A percentile compares a stretch with the other conserved stretches of the same genome.
phyloP scores from a whole-genome alignment of 2,888 invertebrate genomes.

The Nemoura dubitans region DNA sequence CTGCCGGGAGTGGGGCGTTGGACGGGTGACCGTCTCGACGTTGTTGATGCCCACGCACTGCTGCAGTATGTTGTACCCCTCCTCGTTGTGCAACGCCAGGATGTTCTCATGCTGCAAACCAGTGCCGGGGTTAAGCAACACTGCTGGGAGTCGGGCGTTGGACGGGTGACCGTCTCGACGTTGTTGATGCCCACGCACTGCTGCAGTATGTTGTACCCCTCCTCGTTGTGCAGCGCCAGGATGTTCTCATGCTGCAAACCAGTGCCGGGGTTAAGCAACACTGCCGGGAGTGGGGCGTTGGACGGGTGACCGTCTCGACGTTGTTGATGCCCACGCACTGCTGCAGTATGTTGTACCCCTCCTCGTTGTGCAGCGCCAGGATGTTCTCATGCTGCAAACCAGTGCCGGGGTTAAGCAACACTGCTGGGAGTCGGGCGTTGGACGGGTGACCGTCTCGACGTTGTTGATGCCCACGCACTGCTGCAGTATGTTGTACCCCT shows the following conservation, averaged over 20 bases:
- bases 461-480: slow-evolving; percentile 77
- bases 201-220: slow-evolving; percentile 77
- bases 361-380: slow-evolving; percentile 71
- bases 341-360: slow-evolving; percentile 77
- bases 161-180: slow-evolving; percentile 74
- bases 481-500: slow-evolving; percentile 77
- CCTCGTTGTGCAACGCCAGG: slow-evolving; percentile 71
- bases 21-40: slow-evolving; percentile 74
- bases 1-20: no score
- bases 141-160: no score
- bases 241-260: slow-evolving; percentile 72
- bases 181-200: slow-evolving; percentile 77
- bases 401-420: no score
- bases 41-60: slow-evolving; percentile 77
- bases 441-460: slow-evolving; percentile 74
- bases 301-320: slow-evolving; percentile 74
- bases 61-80: slow-evolving; percentile 77
- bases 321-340: slow-evolving; percentile 77
- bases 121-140: no score
- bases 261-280: no score
- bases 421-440: no score
- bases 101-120: slow-evolving; percentile 72
- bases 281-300: no score
- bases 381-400: slow-evolving; percentile 72
- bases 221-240: slow-evolving; percentile 71